Conservation (phyloP, 2,888 invertebrate species). For the Sminthurides aquaticus region DNA sequence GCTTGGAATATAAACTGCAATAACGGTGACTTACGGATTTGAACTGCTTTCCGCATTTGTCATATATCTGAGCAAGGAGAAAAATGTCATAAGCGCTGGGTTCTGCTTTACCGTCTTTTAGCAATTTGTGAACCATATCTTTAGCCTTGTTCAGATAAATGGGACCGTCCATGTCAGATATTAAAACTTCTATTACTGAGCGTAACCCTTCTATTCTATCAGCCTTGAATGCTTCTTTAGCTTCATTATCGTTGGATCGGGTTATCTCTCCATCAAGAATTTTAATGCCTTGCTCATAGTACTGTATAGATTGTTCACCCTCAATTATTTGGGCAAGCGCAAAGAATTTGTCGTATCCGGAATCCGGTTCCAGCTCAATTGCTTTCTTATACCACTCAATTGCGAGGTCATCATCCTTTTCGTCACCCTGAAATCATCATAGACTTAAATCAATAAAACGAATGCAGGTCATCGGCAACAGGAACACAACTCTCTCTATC, state of each 20-base stretch:
- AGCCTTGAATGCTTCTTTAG: constrained; percentile 9
- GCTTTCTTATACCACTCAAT: constrained; percentile 19
- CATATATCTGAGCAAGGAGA: constrained; percentile 17
- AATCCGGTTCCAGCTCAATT: constrained; percentile 20
- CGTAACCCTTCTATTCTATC: constrained; percentile 15
- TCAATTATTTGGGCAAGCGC: constrained; percentile 17
- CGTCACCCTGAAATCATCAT: constrained; percentile 13
- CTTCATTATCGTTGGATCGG: constrained; percentile 2
- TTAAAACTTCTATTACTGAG: constrained; percentile 15
- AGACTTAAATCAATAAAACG: background rate
- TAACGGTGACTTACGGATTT: constrained; percentile 14
- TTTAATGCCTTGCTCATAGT: constrained; percentile 13
- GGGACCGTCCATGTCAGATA: constrained; percentile 3
- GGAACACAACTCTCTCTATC: too few relatives aligned
- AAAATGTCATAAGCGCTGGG: constrained; percentile 13
- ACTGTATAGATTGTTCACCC: background rate
- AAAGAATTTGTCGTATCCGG: constrained; percentile 19
- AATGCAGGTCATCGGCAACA: too few relatives aligned
- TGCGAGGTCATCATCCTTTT: constrained; percentile 8
- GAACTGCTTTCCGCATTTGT: constrained; percentile 12
- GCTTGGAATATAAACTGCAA: too few relatives aligned
- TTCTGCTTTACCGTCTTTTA: background rate
- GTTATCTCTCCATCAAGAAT: constrained; percentile 5
- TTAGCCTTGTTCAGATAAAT: constrained; percentile 16
- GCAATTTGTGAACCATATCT: constrained; percentile 6